Percentiles rank a stretch among this genome's conserved stretches.
phyloP scores from a whole-genome alignment of 2,888 invertebrate species.

The Apotomis capreana region DNA sequence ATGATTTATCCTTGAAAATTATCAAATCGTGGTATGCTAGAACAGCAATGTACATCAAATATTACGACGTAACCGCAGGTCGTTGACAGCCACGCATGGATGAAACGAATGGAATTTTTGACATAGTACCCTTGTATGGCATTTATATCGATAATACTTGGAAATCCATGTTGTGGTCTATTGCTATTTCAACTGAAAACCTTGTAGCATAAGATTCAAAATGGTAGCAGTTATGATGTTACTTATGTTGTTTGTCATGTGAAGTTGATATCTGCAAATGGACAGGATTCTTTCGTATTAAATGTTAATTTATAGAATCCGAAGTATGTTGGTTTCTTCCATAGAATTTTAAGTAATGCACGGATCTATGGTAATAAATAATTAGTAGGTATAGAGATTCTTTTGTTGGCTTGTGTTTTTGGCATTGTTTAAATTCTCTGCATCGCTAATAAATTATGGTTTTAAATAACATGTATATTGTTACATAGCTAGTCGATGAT shows the following conservation, averaged over 20 bases:
- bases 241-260: background rate
- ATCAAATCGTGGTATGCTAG: background rate
- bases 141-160: background rate
- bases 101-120: slow-evolving; percentile 24
- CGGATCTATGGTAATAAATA: slow-evolving; percentile 6
- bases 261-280: slow-evolving; percentile 10
- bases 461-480: background rate
- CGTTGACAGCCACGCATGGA: slow-evolving; percentile 30
- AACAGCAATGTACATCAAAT: slow-evolving; percentile 1
- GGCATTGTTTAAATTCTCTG: background rate
- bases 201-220: background rate
- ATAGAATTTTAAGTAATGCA: slow-evolving; percentile 13
- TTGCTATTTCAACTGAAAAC: background rate
- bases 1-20: background rate
- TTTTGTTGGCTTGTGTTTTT: slow-evolving; percentile 6
- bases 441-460: background rate
- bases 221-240: background rate
- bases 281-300: slow-evolving; percentile 10
- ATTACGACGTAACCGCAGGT: slow-evolving; percentile 2
- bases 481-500: too few relatives aligned
- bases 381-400: slow-evolving; percentile 1
- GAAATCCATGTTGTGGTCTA: background rate
- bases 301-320: slow-evolving; percentile 15
- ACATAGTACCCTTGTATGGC: slow-evolving; percentile 8
- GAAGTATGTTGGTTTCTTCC: slow-evolving; percentile 11